phyloP scores from a whole-genome alignment of 2,888 invertebrate genomes.

The Notodonta ziczac region DNA sequence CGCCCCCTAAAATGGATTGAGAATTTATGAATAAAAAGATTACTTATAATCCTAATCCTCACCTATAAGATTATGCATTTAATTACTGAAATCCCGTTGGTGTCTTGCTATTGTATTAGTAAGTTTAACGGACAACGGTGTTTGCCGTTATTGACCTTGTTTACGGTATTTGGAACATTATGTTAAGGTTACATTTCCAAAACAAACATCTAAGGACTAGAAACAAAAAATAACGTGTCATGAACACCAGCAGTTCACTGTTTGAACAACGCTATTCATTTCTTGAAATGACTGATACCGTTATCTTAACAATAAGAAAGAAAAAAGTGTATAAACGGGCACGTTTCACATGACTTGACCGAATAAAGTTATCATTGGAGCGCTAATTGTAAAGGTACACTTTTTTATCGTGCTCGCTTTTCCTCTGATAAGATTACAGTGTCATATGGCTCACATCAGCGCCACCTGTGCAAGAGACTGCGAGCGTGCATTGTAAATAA shows the following conservation, averaged over 20 bases:
- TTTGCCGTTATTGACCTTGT: slow-evolving; percentile 29
- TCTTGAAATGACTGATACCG: slow-evolving; percentile 38
- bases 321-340: slow-evolving; percentile 43
- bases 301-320: slow-evolving; percentile 41
- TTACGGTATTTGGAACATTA: slow-evolving; percentile 17
- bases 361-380: slow-evolving; percentile 63
- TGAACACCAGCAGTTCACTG: not conserved
- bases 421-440: slow-evolving; percentile 73
- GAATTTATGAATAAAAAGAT: too few species aligned
- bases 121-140: too few species aligned
- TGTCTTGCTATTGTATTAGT: too few species aligned
- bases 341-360: slow-evolving; percentile 59
- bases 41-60: too few species aligned
- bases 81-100: too few species aligned
- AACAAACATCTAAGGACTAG: slow-evolving; percentile 20
- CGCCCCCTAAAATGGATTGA: too few species aligned
- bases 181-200: slow-evolving; percentile 19
- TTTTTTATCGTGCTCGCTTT: slow-evolving; percentile 73
- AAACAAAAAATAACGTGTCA: too few species aligned
- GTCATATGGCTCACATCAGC: slow-evolving; percentile 70
- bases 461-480: slow-evolving; percentile 50
- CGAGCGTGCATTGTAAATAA: slow-evolving; percentile 40
- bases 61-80: too few species aligned
- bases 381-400: slow-evolving; percentile 74
- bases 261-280: slow-evolving; percentile 27